Percentiles rank a stretch among this genome's conserved stretches.
Evolutionary conservation across 2,797 vertebrate species (phyloP).

Genomic region (Pampus argenteus): DNA sequence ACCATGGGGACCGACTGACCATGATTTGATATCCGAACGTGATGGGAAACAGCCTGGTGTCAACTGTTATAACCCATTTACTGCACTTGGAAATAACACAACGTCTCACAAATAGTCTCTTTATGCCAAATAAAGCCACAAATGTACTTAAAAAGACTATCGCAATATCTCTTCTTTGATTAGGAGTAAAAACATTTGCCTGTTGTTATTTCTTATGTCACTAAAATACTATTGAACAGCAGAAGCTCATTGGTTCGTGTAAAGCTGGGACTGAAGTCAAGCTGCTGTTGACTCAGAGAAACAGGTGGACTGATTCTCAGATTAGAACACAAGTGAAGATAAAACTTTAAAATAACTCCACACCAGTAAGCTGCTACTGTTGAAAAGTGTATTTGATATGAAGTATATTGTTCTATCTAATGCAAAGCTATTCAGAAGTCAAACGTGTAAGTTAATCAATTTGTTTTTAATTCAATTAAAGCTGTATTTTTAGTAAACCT

Average conservation of each 20-base stretch:
- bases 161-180: background rate
- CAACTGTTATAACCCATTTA: too few species aligned
- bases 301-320: constrained; percentile 49
- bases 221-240: background rate
- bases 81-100: too few species aligned
- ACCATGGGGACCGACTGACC: background rate
- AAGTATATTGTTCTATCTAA: background rate
- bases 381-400: background rate
- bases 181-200: background rate
- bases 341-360: background rate
- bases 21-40: background rate
- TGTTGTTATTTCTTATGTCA: background rate
- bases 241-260: background rate
- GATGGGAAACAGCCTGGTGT: background rate
- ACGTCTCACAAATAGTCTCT: too few species aligned
- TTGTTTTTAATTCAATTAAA: background rate
- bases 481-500: background rate
- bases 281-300: constrained; percentile 24
- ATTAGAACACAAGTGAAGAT: constrained; percentile 30
- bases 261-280: background rate
- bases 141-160: too few species aligned
- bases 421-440: background rate
- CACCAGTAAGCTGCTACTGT: background rate
- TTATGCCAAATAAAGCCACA: too few species aligned
- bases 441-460: too few species aligned